phyloP scores from a whole-genome alignment of 2,797 vertebrate species.

The Cirrhinus mrigala region DNA sequence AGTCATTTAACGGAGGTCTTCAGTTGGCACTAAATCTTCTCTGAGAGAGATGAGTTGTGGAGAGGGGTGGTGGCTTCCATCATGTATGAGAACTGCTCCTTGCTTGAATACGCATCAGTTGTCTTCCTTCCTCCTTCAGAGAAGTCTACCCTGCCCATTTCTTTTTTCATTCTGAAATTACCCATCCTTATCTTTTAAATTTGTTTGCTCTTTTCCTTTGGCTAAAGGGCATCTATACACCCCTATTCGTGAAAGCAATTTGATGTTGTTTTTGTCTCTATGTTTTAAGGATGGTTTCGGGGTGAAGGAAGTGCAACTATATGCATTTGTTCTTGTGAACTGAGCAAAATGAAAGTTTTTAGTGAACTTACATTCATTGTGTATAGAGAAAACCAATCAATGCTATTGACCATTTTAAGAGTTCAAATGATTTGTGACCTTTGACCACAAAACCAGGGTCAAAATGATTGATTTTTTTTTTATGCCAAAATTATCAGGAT shows the following conservation, averaged over 20 bases:
- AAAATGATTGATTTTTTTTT: too few species aligned
- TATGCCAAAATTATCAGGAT: too few species aligned
- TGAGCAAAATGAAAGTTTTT: background rate
- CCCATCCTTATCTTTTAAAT: background rate
- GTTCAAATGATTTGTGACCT: background rate
- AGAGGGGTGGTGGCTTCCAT: conserved; percentile 24
- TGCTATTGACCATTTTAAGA: background rate
- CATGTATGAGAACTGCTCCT: conserved; percentile 41
- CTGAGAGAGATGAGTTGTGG: conserved; percentile 6
- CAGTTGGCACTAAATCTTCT: conserved; percentile 57
- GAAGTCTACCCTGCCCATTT: background rate
- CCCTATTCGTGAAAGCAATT: background rate
- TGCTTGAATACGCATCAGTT: conserved; percentile 9
- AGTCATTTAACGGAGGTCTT: conserved; percentile 47
- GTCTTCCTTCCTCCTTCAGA: background rate
- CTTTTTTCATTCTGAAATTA: conserved; percentile 4
- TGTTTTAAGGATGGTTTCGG: background rate
- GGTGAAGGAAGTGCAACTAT: background rate
- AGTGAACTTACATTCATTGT: background rate
- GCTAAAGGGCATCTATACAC: background rate
- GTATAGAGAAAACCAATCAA: background rate
- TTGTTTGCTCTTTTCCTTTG: background rate
- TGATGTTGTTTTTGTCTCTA: background rate
- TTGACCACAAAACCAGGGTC: too few species aligned
- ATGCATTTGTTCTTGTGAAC: background rate